phyloP scores from a whole-genome alignment of 2,797 vertebrate species.

The Sciurus vulgaris region DNA sequence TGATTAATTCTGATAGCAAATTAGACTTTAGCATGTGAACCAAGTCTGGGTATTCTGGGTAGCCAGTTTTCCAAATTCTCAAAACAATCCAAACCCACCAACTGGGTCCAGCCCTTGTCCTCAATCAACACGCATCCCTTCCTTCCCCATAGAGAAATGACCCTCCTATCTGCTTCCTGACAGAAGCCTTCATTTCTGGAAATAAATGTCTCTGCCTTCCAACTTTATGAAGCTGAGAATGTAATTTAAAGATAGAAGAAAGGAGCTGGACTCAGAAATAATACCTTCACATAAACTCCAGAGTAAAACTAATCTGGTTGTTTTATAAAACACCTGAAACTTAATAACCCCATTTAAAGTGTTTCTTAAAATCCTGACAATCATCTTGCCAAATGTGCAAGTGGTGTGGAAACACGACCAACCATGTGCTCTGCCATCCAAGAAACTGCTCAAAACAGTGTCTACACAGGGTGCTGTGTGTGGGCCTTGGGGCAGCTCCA shows the following conservation, averaged over 20 bases:
- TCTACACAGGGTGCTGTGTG: background rate
- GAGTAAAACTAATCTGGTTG: background rate
- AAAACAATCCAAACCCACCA: background rate
- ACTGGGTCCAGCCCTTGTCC: background rate
- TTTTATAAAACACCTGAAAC: background rate
- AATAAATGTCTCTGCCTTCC: background rate
- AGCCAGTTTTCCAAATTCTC: background rate
- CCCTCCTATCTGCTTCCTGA: background rate
- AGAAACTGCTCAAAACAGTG: background rate
- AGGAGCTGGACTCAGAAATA: slow-evolving; percentile 6
- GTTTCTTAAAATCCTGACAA: background rate
- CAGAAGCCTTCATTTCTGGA: background rate
- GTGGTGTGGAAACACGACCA: background rate
- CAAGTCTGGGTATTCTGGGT: background rate
- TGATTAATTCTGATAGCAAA: slow-evolving; percentile 16
- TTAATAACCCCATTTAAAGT: background rate
- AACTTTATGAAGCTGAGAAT: background rate
- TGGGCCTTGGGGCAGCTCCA: rapidly evolving
- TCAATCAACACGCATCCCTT: background rate
- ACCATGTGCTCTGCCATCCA: background rate
- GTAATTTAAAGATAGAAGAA: slow-evolving; percentile 30
- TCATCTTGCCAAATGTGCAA: background rate
- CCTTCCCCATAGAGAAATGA: background rate
- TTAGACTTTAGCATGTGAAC: background rate
- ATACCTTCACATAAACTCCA: slow-evolving; percentile 8